Evolutionary conservation across 2,113 vertebrate genomes (phyloP), one percentile per base, ranked within the genome.

Genomic region (Myrmecobius fasciatus): DNA sequence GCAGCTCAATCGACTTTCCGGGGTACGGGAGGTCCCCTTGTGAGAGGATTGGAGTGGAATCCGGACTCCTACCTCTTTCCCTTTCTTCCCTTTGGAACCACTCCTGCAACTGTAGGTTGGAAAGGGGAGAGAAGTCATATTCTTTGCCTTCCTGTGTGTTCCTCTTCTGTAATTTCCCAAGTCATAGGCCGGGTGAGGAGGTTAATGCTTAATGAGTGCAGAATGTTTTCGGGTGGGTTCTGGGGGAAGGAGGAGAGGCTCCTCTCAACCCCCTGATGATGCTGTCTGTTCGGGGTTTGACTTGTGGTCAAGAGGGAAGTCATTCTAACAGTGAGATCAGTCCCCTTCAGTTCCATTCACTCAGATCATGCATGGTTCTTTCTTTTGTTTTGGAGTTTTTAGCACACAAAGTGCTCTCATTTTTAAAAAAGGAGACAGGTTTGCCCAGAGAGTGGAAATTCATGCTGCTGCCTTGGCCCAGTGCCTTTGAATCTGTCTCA

Each of bases 391-490:
- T 11, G 43, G 43, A 1, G 1, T 1, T 53, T 91, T 46, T 4
- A 9, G 92, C 0, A 4, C 12, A 0, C 9, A 6, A 25, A 43
- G 25, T 46, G 48, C 25, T 36, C n/a, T 52, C 54, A 24, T 49
- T 96, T 49, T 96, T 52, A 1, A 3, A 8, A 43, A 88, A 5
- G 28, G 51, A 46, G 49, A 11, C 53, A n/a, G 88, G 43, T 54
- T 52, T 52, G 26, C 67, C 49, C 46, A 95, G 89, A 1, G 10
- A 47, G 49, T 47, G 90, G 91, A 91, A 96, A 89, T 95, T 91
- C 49, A 52, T 89, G 11, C 10, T 95, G 94, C 96, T 67, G 48
- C 94, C 95, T 95, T 75, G 91, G 96, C 97, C 93, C 0, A 28
- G 92, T 1, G 53, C 22, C 11, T 48, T 75, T 94, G 88, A 48